Evolutionary conservation across 2,113 vertebrate species (phyloP).

Genomic region (Eretmochelys imbricata): DNA sequence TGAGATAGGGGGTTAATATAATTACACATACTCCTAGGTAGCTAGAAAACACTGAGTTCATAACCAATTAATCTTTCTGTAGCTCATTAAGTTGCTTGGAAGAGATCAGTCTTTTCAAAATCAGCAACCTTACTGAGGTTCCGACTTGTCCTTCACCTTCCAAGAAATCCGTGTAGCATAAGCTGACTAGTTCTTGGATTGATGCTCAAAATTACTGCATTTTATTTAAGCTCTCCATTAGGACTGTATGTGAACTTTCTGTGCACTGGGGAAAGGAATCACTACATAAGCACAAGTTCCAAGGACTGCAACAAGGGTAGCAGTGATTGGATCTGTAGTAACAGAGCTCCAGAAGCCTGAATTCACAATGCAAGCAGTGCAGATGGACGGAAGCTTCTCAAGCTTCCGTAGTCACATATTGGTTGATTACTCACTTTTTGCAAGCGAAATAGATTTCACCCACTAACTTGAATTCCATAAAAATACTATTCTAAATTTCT

Average conservation of each 20-base stretch:
- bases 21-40: accelerated
- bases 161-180: too few relatives aligned
- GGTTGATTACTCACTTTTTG: not conserved
- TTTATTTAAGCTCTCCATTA: not conserved
- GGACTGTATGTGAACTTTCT: not conserved
- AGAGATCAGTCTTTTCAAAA: not conserved
- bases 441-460: not conserved
- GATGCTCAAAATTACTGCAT: not conserved
- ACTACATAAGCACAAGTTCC: not conserved
- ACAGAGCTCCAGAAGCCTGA: not conserved
- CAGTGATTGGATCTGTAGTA: not conserved
- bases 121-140: not conserved
- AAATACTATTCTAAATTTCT: not conserved
- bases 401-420: not conserved
- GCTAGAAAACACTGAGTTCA: not conserved
- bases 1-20: too few relatives aligned
- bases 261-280: not conserved
- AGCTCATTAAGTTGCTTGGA: not conserved
- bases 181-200: not conserved
- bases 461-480: not conserved
- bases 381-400: not conserved
- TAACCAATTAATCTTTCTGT: not conserved
- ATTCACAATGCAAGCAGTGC: not conserved
- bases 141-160: not conserved
- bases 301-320: not conserved